phyloP scores from a whole-genome alignment of 2,888 invertebrate genomes.

The Troglohyphantes excavatus region DNA sequence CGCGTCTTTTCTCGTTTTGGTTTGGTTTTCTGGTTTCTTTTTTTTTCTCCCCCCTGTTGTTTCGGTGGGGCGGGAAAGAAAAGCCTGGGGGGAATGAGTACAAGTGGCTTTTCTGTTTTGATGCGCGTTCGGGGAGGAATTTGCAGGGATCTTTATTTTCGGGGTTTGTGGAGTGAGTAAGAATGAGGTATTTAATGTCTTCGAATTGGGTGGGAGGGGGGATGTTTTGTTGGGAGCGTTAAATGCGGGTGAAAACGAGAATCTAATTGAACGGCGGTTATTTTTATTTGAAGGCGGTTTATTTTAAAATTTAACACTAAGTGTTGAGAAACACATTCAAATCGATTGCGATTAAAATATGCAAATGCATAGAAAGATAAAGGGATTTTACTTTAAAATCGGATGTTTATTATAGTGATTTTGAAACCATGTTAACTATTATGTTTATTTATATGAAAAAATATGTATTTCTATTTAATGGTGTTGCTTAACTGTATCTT shows the following conservation, averaged over 20 bases:
- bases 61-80: constrained; percentile 1
- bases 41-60: constrained; percentile 23
- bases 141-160: constrained; percentile 49
- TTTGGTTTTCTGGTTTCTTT: constrained; percentile 31
- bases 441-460: too few species aligned
- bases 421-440: too few species aligned
- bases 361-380: too few species aligned
- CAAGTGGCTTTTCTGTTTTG: constrained; percentile 62
- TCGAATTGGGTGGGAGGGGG: background rate
- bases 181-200: constrained; percentile 69
- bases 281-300: background rate
- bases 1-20: constrained; percentile 25
- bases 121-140: constrained; percentile 72
- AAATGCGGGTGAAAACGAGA: background rate
- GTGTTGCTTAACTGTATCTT: too few species aligned
- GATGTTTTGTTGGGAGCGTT: constrained; percentile 8
- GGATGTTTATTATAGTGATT: too few species aligned
- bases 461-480: too few species aligned
- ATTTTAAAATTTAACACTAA: background rate
- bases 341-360: background rate
- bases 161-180: constrained; percentile 49
- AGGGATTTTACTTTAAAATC: too few species aligned
- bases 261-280: background rate
- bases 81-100: constrained; percentile 6
- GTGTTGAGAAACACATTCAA: background rate